Percentiles rank a stretch among this genome's conserved stretches.
Conservation (phyloP, 2,888 invertebrate genomes). For the Mesorhabditis spiculigera region DNA sequence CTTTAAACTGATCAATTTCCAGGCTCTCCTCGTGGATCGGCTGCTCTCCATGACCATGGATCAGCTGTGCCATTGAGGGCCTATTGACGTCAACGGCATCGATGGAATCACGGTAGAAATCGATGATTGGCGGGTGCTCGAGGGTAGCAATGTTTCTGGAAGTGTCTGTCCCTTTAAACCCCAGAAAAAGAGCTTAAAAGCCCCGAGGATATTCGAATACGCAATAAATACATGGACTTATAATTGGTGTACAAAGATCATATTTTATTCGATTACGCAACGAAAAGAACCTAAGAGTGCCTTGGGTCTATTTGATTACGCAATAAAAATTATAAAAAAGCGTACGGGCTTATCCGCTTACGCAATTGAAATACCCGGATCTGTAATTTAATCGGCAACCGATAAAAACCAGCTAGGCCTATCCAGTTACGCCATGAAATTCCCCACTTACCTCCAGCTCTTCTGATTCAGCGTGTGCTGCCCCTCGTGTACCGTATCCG, state of each 20-base stretch:
- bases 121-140: conserved; percentile 61
- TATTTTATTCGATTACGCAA: background rate
- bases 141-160: conserved; percentile 48
- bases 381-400: background rate
- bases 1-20: background rate
- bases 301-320: too few relatives aligned
- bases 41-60: conserved; percentile 50
- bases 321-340: too few relatives aligned
- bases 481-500: conserved; percentile 20
- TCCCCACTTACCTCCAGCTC: conserved; percentile 34
- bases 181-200: background rate
- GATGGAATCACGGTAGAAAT: conserved; percentile 63
- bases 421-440: background rate
- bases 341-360: too few relatives aligned
- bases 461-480: conserved; percentile 43
- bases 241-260: too few relatives aligned
- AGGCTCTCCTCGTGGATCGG: conserved; percentile 21
- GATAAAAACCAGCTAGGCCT: background rate
- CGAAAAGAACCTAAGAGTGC: background rate
- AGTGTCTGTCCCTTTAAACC: background rate
- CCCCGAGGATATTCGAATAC: background rate
- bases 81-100: conserved; percentile 35
- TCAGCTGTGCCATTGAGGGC: conserved; percentile 55
- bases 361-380: background rate
- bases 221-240: background rate